phyloP scores from a whole-genome alignment of 2,113 vertebrate genomes.

The Oxyura jamaicensis region DNA sequence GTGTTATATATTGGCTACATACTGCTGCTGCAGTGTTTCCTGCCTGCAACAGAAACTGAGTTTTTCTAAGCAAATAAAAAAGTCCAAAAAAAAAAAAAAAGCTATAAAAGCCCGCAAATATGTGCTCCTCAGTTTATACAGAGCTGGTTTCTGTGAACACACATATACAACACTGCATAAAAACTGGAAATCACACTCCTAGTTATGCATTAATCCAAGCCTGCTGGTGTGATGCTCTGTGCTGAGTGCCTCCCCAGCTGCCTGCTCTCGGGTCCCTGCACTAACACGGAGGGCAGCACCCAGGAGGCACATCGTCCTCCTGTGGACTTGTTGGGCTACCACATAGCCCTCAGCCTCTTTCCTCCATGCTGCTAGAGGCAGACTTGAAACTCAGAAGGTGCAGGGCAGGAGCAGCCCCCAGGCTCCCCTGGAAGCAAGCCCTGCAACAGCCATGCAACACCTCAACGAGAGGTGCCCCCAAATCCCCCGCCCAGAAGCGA shows the following conservation, averaged over 20 bases:
- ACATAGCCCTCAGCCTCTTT: not conserved
- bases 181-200: not conserved
- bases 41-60: not conserved
- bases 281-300: not conserved
- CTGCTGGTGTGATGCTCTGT: not conserved
- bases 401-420: not conserved
- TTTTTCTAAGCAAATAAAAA: not conserved
- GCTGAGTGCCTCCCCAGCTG: not conserved
- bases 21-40: not conserved
- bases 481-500: not conserved
- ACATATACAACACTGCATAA: not conserved
- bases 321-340: not conserved
- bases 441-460: not conserved
- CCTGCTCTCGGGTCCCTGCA: not conserved
- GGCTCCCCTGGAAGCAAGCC: not conserved
- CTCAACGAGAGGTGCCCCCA: not conserved
- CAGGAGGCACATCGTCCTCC: not conserved
- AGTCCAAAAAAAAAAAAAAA: not conserved
- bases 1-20: slow-evolving; percentile 1
- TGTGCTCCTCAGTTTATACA: not conserved
- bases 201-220: not conserved
- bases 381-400: not conserved
- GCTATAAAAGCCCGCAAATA: not conserved
- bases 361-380: not conserved
- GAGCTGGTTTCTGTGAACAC: not conserved